Conservation (phyloP, 2,888 invertebrate species). For the Spisula subtruncata region DNA sequence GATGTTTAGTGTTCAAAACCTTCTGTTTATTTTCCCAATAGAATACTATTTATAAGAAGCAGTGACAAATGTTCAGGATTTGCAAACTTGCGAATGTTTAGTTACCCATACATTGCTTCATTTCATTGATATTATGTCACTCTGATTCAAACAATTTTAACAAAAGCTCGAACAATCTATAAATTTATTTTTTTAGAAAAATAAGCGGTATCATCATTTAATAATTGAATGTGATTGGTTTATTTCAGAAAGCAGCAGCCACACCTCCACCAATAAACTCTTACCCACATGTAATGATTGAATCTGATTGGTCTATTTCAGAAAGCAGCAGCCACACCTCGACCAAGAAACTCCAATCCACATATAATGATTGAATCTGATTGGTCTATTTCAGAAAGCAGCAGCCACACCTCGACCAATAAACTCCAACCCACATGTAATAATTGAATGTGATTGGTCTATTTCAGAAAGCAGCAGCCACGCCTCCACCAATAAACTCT, state of each 20-base stretch:
- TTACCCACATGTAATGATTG: not conserved
- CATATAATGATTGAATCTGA: not conserved
- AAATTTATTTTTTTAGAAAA: no score
- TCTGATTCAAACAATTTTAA: no score
- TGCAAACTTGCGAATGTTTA: no score
- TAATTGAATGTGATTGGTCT: not conserved
- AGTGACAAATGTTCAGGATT: no score
- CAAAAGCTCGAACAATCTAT: no score
- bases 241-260: slow-evolving; percentile 55
- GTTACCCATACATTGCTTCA: no score
- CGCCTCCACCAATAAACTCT: slow-evolving; percentile 65
- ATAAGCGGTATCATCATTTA: no score
- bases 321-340: slow-evolving; percentile 65
- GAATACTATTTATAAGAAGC: no score
- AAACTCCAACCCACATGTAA: not conserved
- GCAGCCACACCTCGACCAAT: slow-evolving; percentile 69
- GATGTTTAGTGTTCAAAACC: no score
- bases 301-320: not conserved
- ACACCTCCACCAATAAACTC: slow-evolving; percentile 66
- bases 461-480: slow-evolving; percentile 61
- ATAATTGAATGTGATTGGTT: not conserved
- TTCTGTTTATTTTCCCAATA: no score
- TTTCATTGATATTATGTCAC: no score
- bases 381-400: slow-evolving; percentile 42
- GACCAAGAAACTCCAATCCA: slow-evolving; percentile 56